Percentiles rank a stretch among this genome's conserved stretches.
phyloP scores from a whole-genome alignment of 1,140 invertebrate genomes.

The Drosophila jambulina region DNA sequence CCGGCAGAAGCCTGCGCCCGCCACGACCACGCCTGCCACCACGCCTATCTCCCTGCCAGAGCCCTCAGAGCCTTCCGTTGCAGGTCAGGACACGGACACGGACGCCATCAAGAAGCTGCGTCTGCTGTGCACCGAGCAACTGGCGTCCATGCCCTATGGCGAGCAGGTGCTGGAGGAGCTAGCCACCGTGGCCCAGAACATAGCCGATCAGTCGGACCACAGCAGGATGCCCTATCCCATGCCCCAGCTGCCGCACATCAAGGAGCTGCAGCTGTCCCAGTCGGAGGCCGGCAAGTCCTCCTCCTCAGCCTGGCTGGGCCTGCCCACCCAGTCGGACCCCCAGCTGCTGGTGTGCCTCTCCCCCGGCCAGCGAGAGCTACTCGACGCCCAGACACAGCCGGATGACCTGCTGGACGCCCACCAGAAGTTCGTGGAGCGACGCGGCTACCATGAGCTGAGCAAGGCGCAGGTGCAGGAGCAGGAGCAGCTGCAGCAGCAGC shows the following conservation, averaged over 20 bases:
- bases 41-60: slow-evolving; percentile 18
- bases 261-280: slow-evolving; percentile 62
- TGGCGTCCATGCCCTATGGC: slow-evolving; percentile 89
- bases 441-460: slow-evolving; percentile 86
- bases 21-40: slow-evolving; percentile 11
- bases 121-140: slow-evolving; percentile 88
- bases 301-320: slow-evolving; percentile 86
- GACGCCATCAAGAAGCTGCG: slow-evolving; percentile 79
- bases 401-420: slow-evolving; percentile 89
- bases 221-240: slow-evolving; percentile 73
- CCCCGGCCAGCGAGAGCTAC: slow-evolving; percentile 88
- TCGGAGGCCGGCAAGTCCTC: slow-evolving; percentile 10
- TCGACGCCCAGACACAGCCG: slow-evolving; percentile 76
- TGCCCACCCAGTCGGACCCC: slow-evolving; percentile 87
- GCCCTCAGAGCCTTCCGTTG: slow-evolving; percentile 52
- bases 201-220: slow-evolving; percentile 69
- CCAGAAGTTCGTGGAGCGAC: slow-evolving; percentile 88
- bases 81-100: slow-evolving; percentile 30
- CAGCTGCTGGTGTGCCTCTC: slow-evolving; percentile 89
- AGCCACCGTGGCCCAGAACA: slow-evolving; percentile 87
- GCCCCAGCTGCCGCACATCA: slow-evolving; percentile 72
- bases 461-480: slow-evolving; percentile 69
- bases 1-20: slow-evolving; percentile 32
- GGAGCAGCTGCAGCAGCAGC: slow-evolving; percentile 67
- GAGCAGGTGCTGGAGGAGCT: slow-evolving; percentile 88